These are phyloP conservation scores for Trissoscelio sp. DNA, from an alignment of 2,888 invertebrate genomes.

Conservation along the genomic window DNA sequence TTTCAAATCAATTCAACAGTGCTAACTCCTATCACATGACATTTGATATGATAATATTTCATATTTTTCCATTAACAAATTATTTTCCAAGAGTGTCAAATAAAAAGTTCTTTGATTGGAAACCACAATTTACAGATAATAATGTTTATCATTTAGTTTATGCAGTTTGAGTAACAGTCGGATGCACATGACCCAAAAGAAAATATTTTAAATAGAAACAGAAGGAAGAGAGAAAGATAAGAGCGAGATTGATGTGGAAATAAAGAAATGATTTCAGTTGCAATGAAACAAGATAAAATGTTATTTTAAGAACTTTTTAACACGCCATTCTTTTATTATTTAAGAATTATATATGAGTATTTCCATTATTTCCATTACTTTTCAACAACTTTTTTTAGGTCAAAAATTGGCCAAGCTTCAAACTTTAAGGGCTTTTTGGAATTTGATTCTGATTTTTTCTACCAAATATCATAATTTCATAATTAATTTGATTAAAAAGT, in stretches of 20 bases:
- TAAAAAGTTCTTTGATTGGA: not conserved
- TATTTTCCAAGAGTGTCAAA: not conserved
- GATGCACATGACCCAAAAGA: slow-evolving; percentile 24
- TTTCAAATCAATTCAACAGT: not conserved
- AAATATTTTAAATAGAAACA: slow-evolving; percentile 14
- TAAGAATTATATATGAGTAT: no score
- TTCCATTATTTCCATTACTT: no score
- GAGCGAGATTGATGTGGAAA: slow-evolving; percentile 17
- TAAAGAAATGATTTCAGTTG: slow-evolving; percentile 14
- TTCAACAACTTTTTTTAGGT: no score
- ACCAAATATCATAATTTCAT: no score
- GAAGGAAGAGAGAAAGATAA: slow-evolving; percentile 19
- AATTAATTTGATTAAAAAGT: no score
- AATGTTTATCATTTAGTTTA: slow-evolving; percentile 15
- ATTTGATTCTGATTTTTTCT: no score
- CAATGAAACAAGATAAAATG: slow-evolving; percentile 3
- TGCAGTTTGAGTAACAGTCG: slow-evolving; percentile 14
- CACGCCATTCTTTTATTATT: not conserved
- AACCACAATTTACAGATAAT: slow-evolving; percentile 1
- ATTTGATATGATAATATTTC: no score
- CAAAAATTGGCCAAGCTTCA: no score
- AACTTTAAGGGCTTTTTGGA: no score
- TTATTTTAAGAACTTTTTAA: not conserved
- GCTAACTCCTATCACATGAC: not conserved
- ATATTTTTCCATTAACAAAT: no score